Percentiles rank a stretch among this genome's conserved stretches.
phyloP scores from a whole-genome alignment of 2,797 vertebrate genomes.

The Coregonus suidteri region DNA sequence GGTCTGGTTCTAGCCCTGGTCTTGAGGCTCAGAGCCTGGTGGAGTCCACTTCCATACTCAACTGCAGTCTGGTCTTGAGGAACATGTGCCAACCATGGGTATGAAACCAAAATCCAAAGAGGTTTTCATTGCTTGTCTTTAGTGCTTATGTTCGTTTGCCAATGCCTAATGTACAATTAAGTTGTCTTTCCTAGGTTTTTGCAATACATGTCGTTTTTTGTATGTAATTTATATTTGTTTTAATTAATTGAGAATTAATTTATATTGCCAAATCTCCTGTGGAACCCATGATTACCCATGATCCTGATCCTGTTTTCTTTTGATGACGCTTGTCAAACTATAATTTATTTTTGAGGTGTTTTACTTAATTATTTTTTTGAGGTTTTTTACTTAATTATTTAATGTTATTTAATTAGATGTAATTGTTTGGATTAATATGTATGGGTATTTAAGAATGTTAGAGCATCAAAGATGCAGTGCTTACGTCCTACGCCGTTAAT shows the following conservation, averaged over 20 bases:
- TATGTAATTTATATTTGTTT: constrained; percentile 75
- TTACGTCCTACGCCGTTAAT: constrained; percentile 67
- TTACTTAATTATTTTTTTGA: constrained; percentile 77
- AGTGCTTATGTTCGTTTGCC: constrained; percentile 67
- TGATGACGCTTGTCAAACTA: constrained; percentile 66
- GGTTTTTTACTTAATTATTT: constrained; percentile 80
- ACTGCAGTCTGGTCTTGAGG: constrained; percentile 62
- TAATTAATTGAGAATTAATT: constrained; percentile 73
- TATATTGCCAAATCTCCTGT: constrained; percentile 77
- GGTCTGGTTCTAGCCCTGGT: constrained; percentile 21
- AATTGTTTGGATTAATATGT: constrained; percentile 79
- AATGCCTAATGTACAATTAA: constrained; percentile 59
- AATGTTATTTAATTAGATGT: constrained; percentile 79
- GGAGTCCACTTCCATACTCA: constrained; percentile 72
- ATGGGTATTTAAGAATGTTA: constrained; percentile 83
- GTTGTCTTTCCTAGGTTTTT: constrained; percentile 54
- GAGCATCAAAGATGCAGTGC: constrained; percentile 86
- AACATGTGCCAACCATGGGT: constrained; percentile 61
- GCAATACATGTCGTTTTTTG: constrained; percentile 75
- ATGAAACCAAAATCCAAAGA: constrained; percentile 70
- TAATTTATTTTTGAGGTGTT: constrained; percentile 87
- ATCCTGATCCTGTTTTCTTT: constrained; percentile 56
- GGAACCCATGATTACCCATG: constrained; percentile 65
- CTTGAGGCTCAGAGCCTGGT: constrained; percentile 42
- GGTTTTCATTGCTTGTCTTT: constrained; percentile 77